Percentiles rank a stretch among this genome's conserved stretches.
Conservation (phyloP, 2,888 invertebrate species). For the Pterobdella sp. region DNA sequence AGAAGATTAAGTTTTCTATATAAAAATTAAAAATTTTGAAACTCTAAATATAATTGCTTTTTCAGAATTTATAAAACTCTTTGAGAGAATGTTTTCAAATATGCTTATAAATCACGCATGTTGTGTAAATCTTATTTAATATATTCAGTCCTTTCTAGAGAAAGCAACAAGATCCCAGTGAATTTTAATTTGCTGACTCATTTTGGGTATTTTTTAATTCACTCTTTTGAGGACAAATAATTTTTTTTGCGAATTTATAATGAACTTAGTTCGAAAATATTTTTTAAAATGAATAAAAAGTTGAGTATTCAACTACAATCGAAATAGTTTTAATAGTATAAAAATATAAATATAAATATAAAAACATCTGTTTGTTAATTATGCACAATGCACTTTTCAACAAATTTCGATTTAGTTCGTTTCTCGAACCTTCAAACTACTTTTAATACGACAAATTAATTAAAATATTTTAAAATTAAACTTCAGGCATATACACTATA, state of each 20-base stretch:
- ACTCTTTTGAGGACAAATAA: no score
- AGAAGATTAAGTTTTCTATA: no score
- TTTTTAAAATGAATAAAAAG: neutral
- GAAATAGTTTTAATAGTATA: neutral
- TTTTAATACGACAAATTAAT: no score
- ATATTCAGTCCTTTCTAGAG: slow-evolving; percentile 8
- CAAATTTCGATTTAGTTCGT: neutral
- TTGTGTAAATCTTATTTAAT: neutral
- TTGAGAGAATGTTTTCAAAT: no score
- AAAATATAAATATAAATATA: neutral
- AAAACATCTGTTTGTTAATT: neutral
- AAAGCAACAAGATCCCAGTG: neutral
- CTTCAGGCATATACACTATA: no score
- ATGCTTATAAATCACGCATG: no score
- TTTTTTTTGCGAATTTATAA: no score
- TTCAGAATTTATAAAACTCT: no score
- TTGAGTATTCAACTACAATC: neutral
- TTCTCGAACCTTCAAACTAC: neutral
- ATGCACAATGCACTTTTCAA: slow-evolving; percentile 4
- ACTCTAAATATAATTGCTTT: no score
- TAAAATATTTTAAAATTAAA: no score
- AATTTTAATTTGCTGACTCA: slow-evolving; percentile 11
- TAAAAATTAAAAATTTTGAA: no score
- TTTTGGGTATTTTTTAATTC: no score
- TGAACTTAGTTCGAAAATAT: neutral